Evolutionary conservation across 2,888 invertebrate genomes (phyloP).

Genomic region (Ectemnius continuus): DNA sequence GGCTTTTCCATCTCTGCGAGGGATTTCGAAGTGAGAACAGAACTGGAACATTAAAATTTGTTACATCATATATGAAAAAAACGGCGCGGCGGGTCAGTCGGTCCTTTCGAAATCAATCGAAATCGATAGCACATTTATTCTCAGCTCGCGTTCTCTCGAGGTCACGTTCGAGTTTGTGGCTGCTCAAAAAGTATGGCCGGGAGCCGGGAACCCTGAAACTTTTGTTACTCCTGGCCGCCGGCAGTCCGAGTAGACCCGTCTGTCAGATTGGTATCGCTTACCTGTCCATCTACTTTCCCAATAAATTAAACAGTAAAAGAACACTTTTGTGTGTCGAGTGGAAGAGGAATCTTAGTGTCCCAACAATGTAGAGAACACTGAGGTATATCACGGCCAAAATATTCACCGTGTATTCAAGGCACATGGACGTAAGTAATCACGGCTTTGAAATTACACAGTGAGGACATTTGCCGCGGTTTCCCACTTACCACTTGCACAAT

Average conservation of each 20-base stretch:
- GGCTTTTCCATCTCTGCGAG: too few species aligned
- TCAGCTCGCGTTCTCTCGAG: slow-evolving; percentile 31
- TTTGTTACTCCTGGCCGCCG: too few species aligned
- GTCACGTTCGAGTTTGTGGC: slow-evolving; percentile 26
- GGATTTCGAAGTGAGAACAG: too few species aligned
- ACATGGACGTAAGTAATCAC: slow-evolving; percentile 10
- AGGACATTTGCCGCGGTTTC: slow-evolving; percentile 23
- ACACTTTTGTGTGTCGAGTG: too few species aligned
- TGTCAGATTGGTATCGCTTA: too few species aligned
- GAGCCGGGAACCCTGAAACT: not conserved
- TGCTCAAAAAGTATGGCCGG: slow-evolving; percentile 39
- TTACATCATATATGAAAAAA: too few species aligned
- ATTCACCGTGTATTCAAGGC: not conserved
- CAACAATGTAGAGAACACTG: too few species aligned
- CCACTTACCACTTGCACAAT: slow-evolving; percentile 11
- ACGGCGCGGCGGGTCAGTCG: slow-evolving; percentile 3
- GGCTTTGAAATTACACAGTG: slow-evolving; percentile 23
- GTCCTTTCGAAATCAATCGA: slow-evolving; percentile 31
- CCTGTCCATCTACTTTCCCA: too few species aligned
- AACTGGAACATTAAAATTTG: too few species aligned
- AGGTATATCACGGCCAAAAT: slow-evolving; percentile 13
- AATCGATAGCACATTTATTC: slow-evolving; percentile 38
- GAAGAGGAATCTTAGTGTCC: too few species aligned
- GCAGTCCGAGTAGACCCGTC: too few species aligned
- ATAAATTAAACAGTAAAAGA: too few species aligned